Base-by-base conservation (phyloP, 2,113 vertebrate genomes). In the Myrmecobius fasciatus region DNA sequence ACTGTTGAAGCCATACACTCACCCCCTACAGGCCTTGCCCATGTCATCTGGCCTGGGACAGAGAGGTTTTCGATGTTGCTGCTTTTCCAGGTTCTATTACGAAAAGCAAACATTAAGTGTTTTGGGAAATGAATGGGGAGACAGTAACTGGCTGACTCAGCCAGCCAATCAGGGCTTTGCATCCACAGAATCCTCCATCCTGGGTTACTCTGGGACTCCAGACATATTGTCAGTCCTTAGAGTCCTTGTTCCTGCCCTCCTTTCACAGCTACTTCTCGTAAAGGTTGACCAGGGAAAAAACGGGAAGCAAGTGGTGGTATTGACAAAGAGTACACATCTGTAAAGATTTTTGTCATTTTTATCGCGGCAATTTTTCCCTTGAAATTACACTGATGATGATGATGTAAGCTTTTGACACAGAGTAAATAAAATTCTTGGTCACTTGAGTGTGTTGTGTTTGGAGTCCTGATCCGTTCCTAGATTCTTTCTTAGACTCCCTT, bases 1-100 rank as follows among this genome's bases (percentile, higher is more conserved):
- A 48, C 26, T 91, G 90, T 91, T 89, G 28, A 89, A 92, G 25
- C 92, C 92, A 91, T 31, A 83, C 46, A 26, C 31, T 48, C 92
- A 96, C 1, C 48, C 24, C 53, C 56, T 94, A 89, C 17, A 75
- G 60, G 25, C 47, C 24, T 94, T 53, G 26, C 90, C 95, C 31
- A 0, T 52, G 20, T 90, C 17, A 94, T 52, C 56, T 88, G 92
- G 53, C 92, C 53, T 83, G 25, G n/a, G 31, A 75, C 90, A 26
- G 25, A 83, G n/a, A 8, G 36, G 31, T 75, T 43, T n/a, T 43
- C 22, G 36, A 24, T 83, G 60, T 5, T 31, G 56, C 56, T 67
- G 67, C 43, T 83, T 83, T 43, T 83, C 67, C n/a, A 43, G n/a
- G n/a, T 43, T 43, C 67, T 8, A n/a, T 83, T 83, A 1, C 36